Evolutionary conservation across 1,140 invertebrate species (phyloP).

Genomic region (Micrasema longulum): DNA sequence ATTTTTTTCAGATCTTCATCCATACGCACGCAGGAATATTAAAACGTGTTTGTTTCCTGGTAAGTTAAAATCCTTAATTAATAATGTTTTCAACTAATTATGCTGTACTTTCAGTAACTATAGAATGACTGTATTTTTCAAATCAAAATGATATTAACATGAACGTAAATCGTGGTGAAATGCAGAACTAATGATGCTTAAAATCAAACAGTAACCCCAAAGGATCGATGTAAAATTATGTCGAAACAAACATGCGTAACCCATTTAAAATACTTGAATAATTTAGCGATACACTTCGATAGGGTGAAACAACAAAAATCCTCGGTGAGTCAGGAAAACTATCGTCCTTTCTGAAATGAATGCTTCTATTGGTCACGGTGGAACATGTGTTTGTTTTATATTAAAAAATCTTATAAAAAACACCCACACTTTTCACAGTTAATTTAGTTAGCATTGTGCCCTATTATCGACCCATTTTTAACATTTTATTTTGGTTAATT

Average conservation of each 20-base stretch:
- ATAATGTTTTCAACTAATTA: too few species aligned
- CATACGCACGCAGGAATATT: too few species aligned
- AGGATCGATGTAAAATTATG: slow-evolving; percentile 2
- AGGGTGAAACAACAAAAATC: background rate
- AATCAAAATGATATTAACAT: background rate
- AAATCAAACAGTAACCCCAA: background rate
- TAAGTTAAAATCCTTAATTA: too few species aligned
- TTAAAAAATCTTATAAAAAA: slow-evolving; percentile 24
- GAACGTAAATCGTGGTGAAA: background rate
- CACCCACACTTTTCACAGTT: slow-evolving; percentile 27
- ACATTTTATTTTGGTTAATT: too few species aligned
- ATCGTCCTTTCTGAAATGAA: background rate
- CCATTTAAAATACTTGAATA: slow-evolving; percentile 31
- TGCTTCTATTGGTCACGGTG: slow-evolving; percentile 36
- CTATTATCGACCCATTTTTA: background rate
- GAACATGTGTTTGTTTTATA: slow-evolving; percentile 49
- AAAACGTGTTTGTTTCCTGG: too few species aligned
- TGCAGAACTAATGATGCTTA: slow-evolving; percentile 20
- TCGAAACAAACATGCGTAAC: slow-evolving; percentile 15
- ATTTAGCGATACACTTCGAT: slow-evolving; percentile 1
- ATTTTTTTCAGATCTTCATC: too few species aligned
- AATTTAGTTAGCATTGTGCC: background rate
- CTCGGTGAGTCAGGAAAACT: slow-evolving; percentile 20
- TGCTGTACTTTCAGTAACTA: too few species aligned
- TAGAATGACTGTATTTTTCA: background rate